Percentiles rank a stretch among this genome's conserved stretches.
phyloP scores from a whole-genome alignment of 30 jellyfish, hydroid and myxozoan genomes.

The Phacellophora camtschatica region DNA sequence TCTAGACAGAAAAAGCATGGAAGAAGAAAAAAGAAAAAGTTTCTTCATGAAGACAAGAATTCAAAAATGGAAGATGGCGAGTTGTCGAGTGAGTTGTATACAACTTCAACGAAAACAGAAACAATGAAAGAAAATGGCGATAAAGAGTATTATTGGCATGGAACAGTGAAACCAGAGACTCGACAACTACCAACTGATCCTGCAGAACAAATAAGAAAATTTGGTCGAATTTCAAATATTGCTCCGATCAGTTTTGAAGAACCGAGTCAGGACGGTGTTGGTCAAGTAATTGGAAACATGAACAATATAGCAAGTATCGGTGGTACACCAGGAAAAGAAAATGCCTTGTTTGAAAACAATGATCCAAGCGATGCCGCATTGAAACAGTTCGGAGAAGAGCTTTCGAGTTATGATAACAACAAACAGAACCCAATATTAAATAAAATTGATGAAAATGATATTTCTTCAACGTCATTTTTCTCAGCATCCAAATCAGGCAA shows the following conservation, averaged over 20 bases:
- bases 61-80: constrained; percentile 37
- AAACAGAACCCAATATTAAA: neutral
- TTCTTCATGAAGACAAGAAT: neutral
- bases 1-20: neutral
- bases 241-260: constrained; percentile 19
- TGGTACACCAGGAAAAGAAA: constrained; percentile 20
- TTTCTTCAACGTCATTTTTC: constrained; percentile 59
- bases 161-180: constrained; percentile 63
- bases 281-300: constrained; percentile 34
- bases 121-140: neutral
- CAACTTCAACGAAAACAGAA: neutral
- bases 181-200: constrained; percentile 73
- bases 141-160: constrained; percentile 67
- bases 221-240: constrained; percentile 47
- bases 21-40: neutral
- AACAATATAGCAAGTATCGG: constrained; percentile 55
- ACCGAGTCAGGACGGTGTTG: constrained; percentile 13
- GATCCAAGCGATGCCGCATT: neutral
- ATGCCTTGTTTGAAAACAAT: neutral
- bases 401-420: neutral
- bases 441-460: constrained; percentile 48
- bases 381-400: neutral
- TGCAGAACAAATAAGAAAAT: constrained; percentile 36
- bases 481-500: constrained; percentile 39
- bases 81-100: neutral